Evolutionary conservation across 2,888 invertebrate genomes (phyloP).

Genomic region (Aleiodes alternator): DNA sequence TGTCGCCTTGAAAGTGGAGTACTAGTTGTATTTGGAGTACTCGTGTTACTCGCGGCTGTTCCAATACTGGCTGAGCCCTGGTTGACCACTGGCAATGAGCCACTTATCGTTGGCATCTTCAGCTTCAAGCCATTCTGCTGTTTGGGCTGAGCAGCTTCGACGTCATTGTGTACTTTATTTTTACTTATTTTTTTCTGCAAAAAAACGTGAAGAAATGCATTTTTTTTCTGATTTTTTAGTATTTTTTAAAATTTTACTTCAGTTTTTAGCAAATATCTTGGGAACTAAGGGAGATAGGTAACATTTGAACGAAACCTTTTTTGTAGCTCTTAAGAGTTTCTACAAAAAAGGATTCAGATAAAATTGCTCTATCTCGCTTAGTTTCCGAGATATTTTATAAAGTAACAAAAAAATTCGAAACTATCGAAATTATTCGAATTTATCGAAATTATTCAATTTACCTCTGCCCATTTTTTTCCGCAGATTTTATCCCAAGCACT

Average conservation of each 20-base stretch:
- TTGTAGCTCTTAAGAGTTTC: too few relatives aligned
- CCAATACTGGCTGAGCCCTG: constrained; percentile 48
- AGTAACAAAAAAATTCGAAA: too few relatives aligned
- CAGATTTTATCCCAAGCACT: constrained; percentile 58
- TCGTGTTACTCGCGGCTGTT: constrained; percentile 76
- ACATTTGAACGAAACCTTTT: too few relatives aligned
- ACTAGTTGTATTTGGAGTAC: constrained; percentile 82
- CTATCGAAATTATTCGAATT: too few relatives aligned
- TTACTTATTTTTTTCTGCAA: constrained; percentile 59
- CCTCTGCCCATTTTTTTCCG: constrained; percentile 63
- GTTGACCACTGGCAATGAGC: constrained; percentile 54
- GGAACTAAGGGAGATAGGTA: too few relatives aligned
- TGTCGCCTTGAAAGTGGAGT: constrained; percentile 84
- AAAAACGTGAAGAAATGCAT: constrained; percentile 30
- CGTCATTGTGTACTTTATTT: constrained; percentile 64
- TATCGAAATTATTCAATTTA: constrained; percentile 43
- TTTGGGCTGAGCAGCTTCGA: constrained; percentile 57
- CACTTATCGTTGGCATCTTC: constrained; percentile 70
- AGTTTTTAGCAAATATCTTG: too few relatives aligned
- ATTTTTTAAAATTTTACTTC: too few relatives aligned
- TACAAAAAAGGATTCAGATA: too few relatives aligned
- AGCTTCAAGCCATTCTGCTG: constrained; percentile 64
- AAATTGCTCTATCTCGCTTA: too few relatives aligned
- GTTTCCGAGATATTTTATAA: too few relatives aligned
- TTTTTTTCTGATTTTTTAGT: too few relatives aligned